Evolutionary conservation across 2,797 vertebrate species (phyloP), one percentile per base, ranked within the genome.

Genomic region (Todus mexicanus): DNA sequence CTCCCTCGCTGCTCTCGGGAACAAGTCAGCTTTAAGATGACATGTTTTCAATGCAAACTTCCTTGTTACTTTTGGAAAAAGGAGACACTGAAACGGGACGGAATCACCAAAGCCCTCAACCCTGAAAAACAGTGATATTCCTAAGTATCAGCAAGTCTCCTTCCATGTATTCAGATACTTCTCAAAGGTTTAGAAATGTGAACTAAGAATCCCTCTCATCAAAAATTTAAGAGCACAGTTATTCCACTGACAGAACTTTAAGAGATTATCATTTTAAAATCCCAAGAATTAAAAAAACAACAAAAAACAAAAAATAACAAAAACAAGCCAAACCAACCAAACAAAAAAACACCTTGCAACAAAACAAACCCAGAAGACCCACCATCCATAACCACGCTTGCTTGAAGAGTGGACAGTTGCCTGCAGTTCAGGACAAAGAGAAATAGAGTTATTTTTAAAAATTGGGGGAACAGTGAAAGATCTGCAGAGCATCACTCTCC

Each of bases 21-120:
- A 84, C 94, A 95, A 97, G 96, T 94, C 96, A 95, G 95, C 94
- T 95, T 87, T 94, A 95, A 97, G 96, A 97, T n/a, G 87, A 96
- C 90, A 94, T 3, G 18, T 77, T 97, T 97, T 93, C 90, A 91
- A 96, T 87, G 82, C 84, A 94, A 96, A 95, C 29, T 56, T 96
- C 87, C 77, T 71, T 27, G 10, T 15, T 19, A 35, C 17, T 65
- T 66, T 81, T 60, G 69, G 48, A 73, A 79, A 78, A 78, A 66
- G 10, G 31, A 38, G 27, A 23, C 20, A 71, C 14, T 54, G 38
- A 15, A 57, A 80, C 4, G 10, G 69, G 17, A 82, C 90, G 33
- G 17, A 90, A 70, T 18, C 2, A 43, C 19, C 15, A 69, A 84
- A 75, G 31, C 16, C 6, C 59, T 18, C 7, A n/a, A 10, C 15